phyloP scores from a whole-genome alignment of 2,113 vertebrate species.

The Octodon degus region DNA sequence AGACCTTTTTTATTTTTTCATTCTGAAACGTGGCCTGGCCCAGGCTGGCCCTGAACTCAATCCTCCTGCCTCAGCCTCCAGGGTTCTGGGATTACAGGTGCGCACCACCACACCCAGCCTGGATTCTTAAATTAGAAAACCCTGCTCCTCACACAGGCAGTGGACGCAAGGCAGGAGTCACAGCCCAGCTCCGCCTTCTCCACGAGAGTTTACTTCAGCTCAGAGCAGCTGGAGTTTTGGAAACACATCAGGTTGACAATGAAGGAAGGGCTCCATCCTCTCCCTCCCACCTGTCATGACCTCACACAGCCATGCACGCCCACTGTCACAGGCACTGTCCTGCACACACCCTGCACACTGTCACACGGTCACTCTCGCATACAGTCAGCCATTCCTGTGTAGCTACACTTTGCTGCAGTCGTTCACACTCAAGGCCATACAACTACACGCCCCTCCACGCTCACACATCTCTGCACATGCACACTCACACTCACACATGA shows the following conservation, averaged over 20 bases:
- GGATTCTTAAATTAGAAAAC: neutral
- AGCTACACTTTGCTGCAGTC: neutral
- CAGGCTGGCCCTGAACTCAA: neutral
- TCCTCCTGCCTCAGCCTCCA: neutral
- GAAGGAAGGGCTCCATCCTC: neutral
- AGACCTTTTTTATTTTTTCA: neutral
- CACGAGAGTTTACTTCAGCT: neutral
- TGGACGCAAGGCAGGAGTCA: too few species aligned
- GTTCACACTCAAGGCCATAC: neutral
- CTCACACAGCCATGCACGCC: neutral
- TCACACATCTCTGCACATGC: neutral
- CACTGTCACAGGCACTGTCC: neutral
- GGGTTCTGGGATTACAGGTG: neutral
- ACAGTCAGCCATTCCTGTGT: neutral
- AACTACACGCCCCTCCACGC: neutral
- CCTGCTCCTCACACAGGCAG: too few species aligned
- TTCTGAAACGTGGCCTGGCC: neutral
- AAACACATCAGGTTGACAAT: neutral
- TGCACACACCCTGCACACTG: neutral
- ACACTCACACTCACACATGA: neutral
- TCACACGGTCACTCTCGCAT: neutral
- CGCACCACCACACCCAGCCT: neutral
- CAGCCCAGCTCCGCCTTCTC: neutral
- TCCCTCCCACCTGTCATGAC: fast-evolving
- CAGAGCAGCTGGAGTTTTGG: fast-evolving